Evolutionary conservation across 2,797 vertebrate genomes (phyloP).

Genomic region (Periparus ater): DNA sequence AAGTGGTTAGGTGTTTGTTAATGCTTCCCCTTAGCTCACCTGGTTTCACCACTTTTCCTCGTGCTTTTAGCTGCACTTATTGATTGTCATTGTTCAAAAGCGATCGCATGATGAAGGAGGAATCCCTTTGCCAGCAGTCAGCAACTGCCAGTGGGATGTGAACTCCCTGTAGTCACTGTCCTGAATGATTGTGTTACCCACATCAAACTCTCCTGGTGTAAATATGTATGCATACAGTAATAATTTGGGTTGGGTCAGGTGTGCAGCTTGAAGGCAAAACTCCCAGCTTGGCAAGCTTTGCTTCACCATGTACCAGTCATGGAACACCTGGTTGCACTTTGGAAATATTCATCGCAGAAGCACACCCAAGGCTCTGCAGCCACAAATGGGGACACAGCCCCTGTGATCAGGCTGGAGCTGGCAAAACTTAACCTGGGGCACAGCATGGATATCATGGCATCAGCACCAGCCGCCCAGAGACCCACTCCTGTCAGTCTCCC

Average conservation of each 20-base stretch:
- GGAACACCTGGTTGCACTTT: neutral
- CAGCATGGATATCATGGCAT: neutral
- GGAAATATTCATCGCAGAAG: neutral
- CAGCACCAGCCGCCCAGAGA: neutral
- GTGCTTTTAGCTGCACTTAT: neutral
- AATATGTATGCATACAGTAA: neutral
- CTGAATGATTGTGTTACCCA: neutral
- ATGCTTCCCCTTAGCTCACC: neutral
- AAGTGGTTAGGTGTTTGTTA: neutral
- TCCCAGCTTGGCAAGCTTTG: neutral
- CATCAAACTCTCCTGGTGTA: neutral
- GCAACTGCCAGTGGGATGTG: neutral
- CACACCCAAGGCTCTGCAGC: neutral
- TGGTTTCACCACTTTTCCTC: neutral
- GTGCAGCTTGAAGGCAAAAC: neutral
- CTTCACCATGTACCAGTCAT: neutral
- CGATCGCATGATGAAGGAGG: neutral
- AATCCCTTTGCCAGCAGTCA: neutral
- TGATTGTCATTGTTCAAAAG: neutral
- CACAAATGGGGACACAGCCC: neutral
- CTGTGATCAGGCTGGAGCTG: neutral
- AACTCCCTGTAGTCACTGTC: neutral
- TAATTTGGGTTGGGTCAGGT: neutral
- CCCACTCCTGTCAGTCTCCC: fast-evolving
- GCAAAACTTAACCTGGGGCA: fast-evolving